Evolutionary conservation across 2,797 vertebrate genomes (phyloP).

Genomic region (Argentina silus): DNA sequence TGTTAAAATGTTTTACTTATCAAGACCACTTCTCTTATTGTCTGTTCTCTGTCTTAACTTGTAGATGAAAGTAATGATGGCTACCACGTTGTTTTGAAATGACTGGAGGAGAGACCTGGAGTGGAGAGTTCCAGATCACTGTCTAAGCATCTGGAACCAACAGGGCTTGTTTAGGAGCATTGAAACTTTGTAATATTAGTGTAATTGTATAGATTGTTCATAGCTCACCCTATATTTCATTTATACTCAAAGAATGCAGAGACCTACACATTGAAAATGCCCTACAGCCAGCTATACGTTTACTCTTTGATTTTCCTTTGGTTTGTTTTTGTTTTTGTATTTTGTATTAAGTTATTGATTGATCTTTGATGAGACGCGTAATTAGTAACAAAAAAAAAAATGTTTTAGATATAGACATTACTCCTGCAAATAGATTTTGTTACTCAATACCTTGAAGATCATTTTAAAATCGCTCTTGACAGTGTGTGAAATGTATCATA

Average conservation of each 20-base stretch:
- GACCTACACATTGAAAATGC: not conserved
- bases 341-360: constrained; percentile 44
- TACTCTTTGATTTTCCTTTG: not conserved
- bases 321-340: constrained; percentile 26
- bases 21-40: not conserved
- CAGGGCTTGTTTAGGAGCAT: not conserved
- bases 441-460: not conserved
- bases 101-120: constrained; percentile 25
- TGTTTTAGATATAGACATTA: not conserved
- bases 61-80: constrained; percentile 64
- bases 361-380: constrained; percentile 23
- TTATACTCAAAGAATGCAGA: not conserved
- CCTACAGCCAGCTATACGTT: constrained; percentile 20
- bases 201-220: constrained; percentile 58
- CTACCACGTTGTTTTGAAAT: constrained; percentile 68
- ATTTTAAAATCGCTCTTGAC: not conserved
- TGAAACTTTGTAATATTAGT: constrained; percentile 2
- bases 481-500: not conserved
- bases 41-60: constrained; percentile 8
- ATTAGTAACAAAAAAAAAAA: constrained; percentile 16
- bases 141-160: not conserved
- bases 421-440: not conserved
- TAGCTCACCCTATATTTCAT: constrained; percentile 18
- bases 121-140: not conserved
- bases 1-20: not conserved